phyloP scores from a whole-genome alignment of 2,797 vertebrate genomes.

The Uromys caudimaculatus region DNA sequence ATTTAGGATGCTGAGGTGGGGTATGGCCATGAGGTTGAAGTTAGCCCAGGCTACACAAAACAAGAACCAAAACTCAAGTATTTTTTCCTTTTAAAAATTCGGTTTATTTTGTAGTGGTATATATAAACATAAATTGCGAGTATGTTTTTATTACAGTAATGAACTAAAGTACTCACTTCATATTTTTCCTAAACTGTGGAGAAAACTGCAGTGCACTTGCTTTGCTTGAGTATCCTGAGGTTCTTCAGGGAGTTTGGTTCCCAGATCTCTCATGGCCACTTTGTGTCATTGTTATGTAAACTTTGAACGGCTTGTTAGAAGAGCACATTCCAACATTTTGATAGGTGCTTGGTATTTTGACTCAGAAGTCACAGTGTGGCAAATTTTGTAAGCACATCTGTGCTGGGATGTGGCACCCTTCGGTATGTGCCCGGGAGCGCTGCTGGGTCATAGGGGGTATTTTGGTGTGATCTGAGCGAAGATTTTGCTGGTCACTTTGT shows the following conservation, averaged over 20 bases:
- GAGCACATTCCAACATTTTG: background rate
- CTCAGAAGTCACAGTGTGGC: background rate
- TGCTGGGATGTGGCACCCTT: background rate
- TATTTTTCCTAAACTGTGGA: background rate
- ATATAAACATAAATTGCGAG: background rate
- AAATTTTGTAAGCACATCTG: no score
- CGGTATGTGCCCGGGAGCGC: background rate
- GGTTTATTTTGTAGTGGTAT: background rate
- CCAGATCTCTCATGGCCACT: background rate
- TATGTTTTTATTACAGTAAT: background rate
- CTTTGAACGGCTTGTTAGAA: background rate
- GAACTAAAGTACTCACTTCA: background rate
- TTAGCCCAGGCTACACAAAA: background rate
- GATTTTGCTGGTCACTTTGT: background rate
- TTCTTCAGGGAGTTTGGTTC: background rate
- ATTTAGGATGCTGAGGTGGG: background rate
- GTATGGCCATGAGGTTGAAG: background rate
- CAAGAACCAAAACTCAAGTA: background rate
- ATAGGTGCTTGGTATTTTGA: constrained; percentile 5
- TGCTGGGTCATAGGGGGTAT: background rate
- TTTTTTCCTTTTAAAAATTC: background rate
- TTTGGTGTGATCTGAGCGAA: constrained; percentile 63
- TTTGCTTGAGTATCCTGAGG: background rate
- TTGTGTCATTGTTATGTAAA: background rate
- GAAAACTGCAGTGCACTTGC: background rate